Percentiles rank a stretch among this genome's conserved stretches.
These are phyloP conservation scores for Mormyrus lacerda DNA, from an alignment of 2,113 vertebrate species.

Conservation along the genomic window DNA sequence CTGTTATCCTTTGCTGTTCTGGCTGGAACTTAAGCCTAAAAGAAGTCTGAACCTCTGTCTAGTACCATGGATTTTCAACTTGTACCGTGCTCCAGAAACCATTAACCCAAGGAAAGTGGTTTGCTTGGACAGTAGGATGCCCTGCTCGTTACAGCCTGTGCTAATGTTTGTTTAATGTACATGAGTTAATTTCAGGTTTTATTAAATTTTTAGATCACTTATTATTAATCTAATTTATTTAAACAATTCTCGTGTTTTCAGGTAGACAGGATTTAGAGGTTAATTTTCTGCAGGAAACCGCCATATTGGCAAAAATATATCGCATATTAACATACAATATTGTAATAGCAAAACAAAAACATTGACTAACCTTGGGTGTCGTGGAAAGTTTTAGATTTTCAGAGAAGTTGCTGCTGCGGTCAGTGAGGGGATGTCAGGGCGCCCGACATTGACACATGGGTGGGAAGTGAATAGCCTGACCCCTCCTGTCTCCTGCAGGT, in stretches of 20 bases:
- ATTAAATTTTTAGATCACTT: not conserved
- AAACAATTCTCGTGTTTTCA: not conserved
- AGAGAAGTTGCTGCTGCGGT: not conserved
- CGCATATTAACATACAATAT: not conserved
- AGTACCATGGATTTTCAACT: not conserved
- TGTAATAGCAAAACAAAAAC: not conserved
- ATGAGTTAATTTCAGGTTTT: not conserved
- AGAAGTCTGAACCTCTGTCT: not conserved
- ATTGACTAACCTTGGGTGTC: not conserved
- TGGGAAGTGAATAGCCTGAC: not conserved
- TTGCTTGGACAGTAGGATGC: not conserved
- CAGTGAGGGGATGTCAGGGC: not conserved
- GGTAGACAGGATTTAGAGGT: not conserved
- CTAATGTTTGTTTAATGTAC: not conserved
- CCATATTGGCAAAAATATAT: not conserved
- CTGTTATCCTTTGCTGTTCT: not conserved
- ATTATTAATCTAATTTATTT: not conserved
- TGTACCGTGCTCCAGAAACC: not conserved
- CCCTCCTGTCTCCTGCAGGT: conserved; percentile 55
- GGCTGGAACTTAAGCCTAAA: not conserved
- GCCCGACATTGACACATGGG: not conserved
- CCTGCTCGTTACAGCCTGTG: not conserved
- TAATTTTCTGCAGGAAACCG: not conserved
- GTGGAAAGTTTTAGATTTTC: not conserved
- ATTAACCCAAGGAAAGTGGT: not conserved